Base-by-base conservation (phyloP, 2,888 invertebrate genomes). In the Drosophila pseudotakahashii region DNA sequence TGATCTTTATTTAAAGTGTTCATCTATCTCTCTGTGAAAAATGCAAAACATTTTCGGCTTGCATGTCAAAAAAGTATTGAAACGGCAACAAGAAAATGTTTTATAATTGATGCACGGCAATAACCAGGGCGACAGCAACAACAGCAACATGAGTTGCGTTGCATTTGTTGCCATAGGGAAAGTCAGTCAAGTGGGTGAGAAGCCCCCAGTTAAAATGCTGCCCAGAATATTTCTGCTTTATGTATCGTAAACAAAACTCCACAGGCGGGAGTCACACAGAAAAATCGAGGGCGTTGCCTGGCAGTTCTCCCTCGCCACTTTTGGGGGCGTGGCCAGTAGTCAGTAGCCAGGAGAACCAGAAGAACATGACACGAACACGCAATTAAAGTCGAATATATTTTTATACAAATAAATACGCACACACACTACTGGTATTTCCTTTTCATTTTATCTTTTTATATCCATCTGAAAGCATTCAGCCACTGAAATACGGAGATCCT, bases 61-160 rank as follows among this genome's bases (percentile, higher is more conserved):
- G 87, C 81, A 81, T 81, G 80, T 73, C 69, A 69, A 37, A 32
- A 41, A 44, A 19, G 52, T 51, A 73, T 73, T 42, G 41, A 36
- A 34, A 11, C 36, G 26, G 45, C 47, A 71, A 78, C 45, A 59
- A 67, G 77, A 69, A 69, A 75, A 77, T 48, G 70, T 62, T 80
- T 86, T 87, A 83, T 81, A 81, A 81, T 87, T 81, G 81, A 73
- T 83, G 82, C 71, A 45, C 42, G 48, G 37, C 55, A 23, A 68
- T 55, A 48, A 60, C 73, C 64, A 62, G 66, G 71, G 63, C 50
- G 52, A 59, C 44, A 59, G 30, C 30, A 79, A 74, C 80, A 77
- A 80, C 3, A 26, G 23, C 66, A 62, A 57, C 45, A 14, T 4
- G 45, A 47, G 30, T 30, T 30, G 30, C 14, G 34, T 23, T 73